Evolutionary conservation across 2,113 vertebrate species (phyloP).

Genomic region (Rhinolophus ferrumequinum): DNA sequence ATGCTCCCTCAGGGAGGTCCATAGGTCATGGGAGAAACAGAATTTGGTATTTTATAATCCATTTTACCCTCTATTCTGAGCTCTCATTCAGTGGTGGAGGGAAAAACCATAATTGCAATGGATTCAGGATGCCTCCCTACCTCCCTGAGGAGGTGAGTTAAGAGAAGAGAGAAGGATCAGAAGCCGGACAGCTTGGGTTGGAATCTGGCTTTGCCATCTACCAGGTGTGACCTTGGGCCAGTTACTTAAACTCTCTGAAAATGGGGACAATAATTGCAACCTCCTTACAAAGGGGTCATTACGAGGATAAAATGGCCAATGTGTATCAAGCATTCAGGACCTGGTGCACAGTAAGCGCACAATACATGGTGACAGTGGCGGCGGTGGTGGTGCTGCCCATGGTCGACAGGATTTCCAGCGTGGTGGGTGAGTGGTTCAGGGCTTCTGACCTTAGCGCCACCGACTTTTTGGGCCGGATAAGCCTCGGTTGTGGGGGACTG

Average conservation of each 20-base stretch:
- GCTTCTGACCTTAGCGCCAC: not conserved
- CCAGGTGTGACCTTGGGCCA: not conserved
- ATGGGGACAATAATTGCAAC: not conserved
- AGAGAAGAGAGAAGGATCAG: not conserved
- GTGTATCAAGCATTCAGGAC: not conserved
- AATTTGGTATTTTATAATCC: not conserved
- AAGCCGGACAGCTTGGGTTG: not conserved
- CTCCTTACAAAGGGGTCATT: not conserved
- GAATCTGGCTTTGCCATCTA: not conserved
- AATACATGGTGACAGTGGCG: too few relatives aligned
- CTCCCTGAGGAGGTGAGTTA: not conserved
- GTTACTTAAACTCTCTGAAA: not conserved
- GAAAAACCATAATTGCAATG: not conserved
- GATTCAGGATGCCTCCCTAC: not conserved
- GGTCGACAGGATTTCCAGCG: rapidly evolving
- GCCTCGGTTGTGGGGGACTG: not conserved
- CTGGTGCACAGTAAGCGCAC: too few relatives aligned
- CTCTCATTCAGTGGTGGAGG: not conserved
- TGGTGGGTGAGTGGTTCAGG: too few relatives aligned
- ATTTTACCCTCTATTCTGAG: not conserved
- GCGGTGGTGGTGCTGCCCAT: not conserved
- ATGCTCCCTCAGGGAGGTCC: not conserved
- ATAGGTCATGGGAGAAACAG: not conserved
- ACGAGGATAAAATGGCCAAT: not conserved
- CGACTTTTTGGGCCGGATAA: too few relatives aligned